A percentile compares a stretch with the other conserved stretches of the same genome.
Evolutionary conservation across 1,140 invertebrate species (phyloP).

Genomic region (Philotrypesis tridentata): DNA sequence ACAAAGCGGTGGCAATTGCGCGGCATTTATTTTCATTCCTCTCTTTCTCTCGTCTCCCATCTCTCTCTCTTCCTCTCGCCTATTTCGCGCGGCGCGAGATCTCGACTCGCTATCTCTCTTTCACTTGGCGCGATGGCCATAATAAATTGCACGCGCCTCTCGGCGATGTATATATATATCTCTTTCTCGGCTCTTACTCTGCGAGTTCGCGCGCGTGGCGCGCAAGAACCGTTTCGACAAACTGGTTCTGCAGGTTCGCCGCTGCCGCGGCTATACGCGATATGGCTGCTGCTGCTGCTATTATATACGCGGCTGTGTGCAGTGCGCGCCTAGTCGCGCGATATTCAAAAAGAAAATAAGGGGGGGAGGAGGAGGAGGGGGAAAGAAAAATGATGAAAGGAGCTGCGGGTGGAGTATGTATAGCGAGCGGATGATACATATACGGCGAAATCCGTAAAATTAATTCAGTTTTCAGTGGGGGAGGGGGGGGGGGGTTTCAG

Average conservation of each 20-base stretch:
- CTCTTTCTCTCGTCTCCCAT: background rate
- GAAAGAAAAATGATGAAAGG: slow-evolving; percentile 6
- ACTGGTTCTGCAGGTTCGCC: slow-evolving; percentile 17
- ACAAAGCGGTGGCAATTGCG: slow-evolving; percentile 14
- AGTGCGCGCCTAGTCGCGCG: background rate
- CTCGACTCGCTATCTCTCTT: background rate
- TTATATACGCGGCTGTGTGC: background rate
- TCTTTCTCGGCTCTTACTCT: slow-evolving; percentile 1
- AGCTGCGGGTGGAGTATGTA: too few species aligned
- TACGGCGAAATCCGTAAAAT: too few species aligned
- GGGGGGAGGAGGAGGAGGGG: background rate
- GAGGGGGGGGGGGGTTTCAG: too few species aligned
- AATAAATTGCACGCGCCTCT: slow-evolving; percentile 31
- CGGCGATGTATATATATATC: background rate
- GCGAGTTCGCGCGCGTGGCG: slow-evolving; percentile 12
- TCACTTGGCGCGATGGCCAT: background rate
- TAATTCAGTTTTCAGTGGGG: too few species aligned
- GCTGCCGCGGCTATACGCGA: too few species aligned
- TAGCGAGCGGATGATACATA: too few species aligned
- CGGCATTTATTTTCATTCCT: slow-evolving; percentile 47
- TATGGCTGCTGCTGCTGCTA: too few species aligned
- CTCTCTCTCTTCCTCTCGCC: background rate
- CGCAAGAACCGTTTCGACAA: slow-evolving; percentile 51
- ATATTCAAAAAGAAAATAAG: slow-evolving; percentile 21
- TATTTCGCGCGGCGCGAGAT: background rate